Base-by-base conservation (phyloP, 2,888 invertebrate genomes). In the Caenorhabditis sinica region DNA sequence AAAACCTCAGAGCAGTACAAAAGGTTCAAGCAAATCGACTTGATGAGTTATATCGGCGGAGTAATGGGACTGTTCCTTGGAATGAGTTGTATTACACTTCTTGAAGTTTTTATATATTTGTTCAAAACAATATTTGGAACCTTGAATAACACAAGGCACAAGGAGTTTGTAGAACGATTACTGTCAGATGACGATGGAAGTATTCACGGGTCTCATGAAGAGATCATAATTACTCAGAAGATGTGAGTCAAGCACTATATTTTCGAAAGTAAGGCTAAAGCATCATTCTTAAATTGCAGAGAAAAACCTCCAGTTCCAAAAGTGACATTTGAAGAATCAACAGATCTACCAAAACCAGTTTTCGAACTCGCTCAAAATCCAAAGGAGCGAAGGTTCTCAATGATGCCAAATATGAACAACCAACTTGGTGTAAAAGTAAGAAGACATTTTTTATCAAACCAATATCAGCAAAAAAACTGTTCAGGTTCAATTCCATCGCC, bases 11-110 rank as follows among this genome's bases (percentile, higher is more conserved):
- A 71, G 4, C 85, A 82, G n/a, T 80, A 82, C 40, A 85, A 88
- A 80, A 51, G 87, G 13, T 85, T 89, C n/a, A 86, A 82, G 51
- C 85, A 85, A 28, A 84, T 90, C 11, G 89, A 90, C 60, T 30
- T 89, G 33, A 85, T 90, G 79, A 89, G 89, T 84, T 89, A 84
- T 60, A 83, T 89, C 30, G 90, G 89, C 15, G 89, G 89, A 65
- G 85, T 86, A 17, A 89, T 90, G 89, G 90, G 89, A 13, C 74
- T 90, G 20, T 90, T 90, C 73, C 86, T 90, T 28, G 90, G 90
- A 56, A 90, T 90, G 90, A 89, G 89, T 60, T 89, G 89, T 58
- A 79, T 90, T 6, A 90, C 90, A 4, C 72, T 90, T 2, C 68
- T 90, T 1, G 90, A 90, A 81, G 87, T 90, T 0, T 89, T 90